Conservation (phyloP, 2,888 invertebrate species). For the Limnephilus rhombicus region DNA sequence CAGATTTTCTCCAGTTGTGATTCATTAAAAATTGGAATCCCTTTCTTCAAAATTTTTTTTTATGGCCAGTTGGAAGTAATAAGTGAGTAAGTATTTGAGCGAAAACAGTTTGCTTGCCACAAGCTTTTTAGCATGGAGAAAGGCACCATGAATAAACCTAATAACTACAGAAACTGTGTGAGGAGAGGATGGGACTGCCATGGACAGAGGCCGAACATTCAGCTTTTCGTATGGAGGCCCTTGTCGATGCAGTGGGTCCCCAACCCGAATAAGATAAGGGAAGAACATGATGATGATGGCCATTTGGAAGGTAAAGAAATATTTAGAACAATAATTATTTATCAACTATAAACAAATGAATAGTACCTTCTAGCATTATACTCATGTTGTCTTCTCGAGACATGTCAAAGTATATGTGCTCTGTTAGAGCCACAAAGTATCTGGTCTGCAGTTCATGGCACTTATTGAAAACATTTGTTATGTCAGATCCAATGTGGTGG, state of each 20-base stretch:
- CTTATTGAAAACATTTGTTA: slow-evolving; percentile 73
- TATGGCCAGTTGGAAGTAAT: too few relatives aligned
- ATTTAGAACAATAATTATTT: not conserved
- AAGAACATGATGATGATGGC: too few relatives aligned
- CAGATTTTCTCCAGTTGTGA: not conserved
- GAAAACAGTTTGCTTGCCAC: too few relatives aligned
- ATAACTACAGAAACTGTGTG: too few relatives aligned
- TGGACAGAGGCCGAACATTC: too few relatives aligned
- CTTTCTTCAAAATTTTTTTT: not conserved
- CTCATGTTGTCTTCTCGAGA: slow-evolving; percentile 70
- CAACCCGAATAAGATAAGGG: too few relatives aligned
- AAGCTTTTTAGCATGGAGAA: too few relatives aligned
- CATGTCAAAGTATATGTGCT: slow-evolving; percentile 73
- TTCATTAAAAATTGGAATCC: not conserved
- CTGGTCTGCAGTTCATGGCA: slow-evolving; percentile 74
- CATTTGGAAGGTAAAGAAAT: not conserved
- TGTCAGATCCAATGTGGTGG: slow-evolving; percentile 70
- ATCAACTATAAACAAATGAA: not conserved
- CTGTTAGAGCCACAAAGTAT: slow-evolving; percentile 73
- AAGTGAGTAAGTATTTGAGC: too few relatives aligned
- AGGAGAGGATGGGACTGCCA: too few relatives aligned
- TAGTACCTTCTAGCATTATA: slow-evolving; percentile 72
- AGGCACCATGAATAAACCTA: too few relatives aligned
- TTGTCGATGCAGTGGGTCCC: too few relatives aligned
- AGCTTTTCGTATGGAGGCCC: too few relatives aligned